Evolutionary conservation across 2,888 invertebrate species (phyloP).

Genomic region (Serripes groenlandicus): DNA sequence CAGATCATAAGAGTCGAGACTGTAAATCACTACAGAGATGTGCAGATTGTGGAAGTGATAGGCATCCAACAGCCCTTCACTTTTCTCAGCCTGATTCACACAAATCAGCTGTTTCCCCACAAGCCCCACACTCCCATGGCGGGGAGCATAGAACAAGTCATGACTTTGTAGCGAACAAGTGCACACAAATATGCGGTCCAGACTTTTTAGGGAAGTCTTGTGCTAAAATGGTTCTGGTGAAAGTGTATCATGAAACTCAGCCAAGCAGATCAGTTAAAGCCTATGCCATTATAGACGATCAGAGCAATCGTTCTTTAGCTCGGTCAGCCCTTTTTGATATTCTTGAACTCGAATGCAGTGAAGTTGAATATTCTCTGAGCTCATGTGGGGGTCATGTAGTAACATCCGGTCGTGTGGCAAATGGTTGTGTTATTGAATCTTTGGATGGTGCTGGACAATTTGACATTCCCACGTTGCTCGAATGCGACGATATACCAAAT

Average conservation of each 20-base stretch:
- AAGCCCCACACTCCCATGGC: slow-evolving; percentile 7
- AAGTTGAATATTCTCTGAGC: slow-evolving; percentile 22
- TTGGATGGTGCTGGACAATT: slow-evolving; percentile 29
- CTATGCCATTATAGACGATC: slow-evolving; percentile 55
- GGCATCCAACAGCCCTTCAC: slow-evolving; percentile 35
- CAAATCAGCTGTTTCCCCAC: not conserved
- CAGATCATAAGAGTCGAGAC: too few relatives aligned
- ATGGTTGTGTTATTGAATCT: slow-evolving; percentile 40
- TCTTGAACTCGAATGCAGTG: slow-evolving; percentile 10
- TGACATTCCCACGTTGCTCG: slow-evolving; percentile 37
- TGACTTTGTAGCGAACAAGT: slow-evolving; percentile 26
- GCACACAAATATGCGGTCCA: slow-evolving; percentile 33
- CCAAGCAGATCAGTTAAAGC: slow-evolving; percentile 9
- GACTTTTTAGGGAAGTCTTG: slow-evolving; percentile 33
- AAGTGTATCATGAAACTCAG: slow-evolving; percentile 6
- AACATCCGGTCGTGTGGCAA: slow-evolving; percentile 27
- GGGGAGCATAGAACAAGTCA: slow-evolving; percentile 12
- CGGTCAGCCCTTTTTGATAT: slow-evolving; percentile 17
- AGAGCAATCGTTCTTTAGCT: slow-evolving; percentile 45
- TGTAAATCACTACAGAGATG: too few relatives aligned
- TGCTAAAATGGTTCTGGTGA: slow-evolving; percentile 32
- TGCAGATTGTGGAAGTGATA: slow-evolving; percentile 15
- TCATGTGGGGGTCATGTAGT: slow-evolving; percentile 33
- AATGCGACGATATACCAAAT: slow-evolving; percentile 51
- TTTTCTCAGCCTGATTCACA: not conserved